phyloP scores from a whole-genome alignment of 2,113 vertebrate genomes.

The Oophaga pumilio region DNA sequence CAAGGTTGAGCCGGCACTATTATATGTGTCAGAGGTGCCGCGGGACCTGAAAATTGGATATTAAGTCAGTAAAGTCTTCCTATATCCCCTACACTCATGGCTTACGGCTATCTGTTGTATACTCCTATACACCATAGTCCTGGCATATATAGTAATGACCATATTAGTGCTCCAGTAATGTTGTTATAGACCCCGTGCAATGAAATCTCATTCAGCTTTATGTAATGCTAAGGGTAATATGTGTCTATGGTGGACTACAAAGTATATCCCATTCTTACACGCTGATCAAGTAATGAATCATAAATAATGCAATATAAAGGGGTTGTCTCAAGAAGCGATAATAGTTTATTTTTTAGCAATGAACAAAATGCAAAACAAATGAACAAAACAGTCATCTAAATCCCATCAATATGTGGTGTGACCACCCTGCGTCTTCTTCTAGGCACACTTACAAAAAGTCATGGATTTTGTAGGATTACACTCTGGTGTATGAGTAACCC shows the following conservation, averaged over 20 bases:
- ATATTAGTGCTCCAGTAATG: neutral
- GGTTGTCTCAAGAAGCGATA: too few species aligned
- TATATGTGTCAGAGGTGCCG: neutral
- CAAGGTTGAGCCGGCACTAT: neutral
- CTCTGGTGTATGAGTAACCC: too few species aligned
- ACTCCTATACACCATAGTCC: neutral
- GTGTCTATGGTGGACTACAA: neutral
- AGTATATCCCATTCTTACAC: neutral
- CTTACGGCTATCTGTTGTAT: neutral
- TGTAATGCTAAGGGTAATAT: neutral
- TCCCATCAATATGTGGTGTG: too few species aligned
- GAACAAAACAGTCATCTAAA: too few species aligned
- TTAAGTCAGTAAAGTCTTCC: neutral
- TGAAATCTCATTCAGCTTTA: neutral
- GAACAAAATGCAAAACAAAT: too few species aligned
- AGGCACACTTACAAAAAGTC: too few species aligned
- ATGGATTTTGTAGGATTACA: too few species aligned
- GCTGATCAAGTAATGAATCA: neutral
- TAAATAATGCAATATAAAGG: neutral
- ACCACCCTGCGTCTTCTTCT: too few species aligned
- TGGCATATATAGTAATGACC: neutral
- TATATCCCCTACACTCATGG: neutral
- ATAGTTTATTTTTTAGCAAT: too few species aligned
- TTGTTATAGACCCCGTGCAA: neutral
- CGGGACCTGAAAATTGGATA: constrained; percentile 7